Base-by-base conservation (phyloP, 2,113 vertebrate genomes). In the Gadus macrocephalus region DNA sequence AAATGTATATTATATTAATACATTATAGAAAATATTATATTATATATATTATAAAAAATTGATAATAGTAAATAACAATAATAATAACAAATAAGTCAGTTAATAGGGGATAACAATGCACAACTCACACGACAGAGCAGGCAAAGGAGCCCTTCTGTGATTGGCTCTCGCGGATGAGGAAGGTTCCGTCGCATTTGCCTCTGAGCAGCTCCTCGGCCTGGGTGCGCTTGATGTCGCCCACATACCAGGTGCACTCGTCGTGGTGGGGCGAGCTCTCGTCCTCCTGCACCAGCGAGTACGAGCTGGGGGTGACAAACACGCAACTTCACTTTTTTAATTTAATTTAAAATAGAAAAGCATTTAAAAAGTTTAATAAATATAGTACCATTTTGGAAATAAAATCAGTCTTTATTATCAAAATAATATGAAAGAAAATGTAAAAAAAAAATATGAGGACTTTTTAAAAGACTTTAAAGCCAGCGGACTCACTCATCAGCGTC, bases 131-230 rank as follows among this genome's bases (percentile, higher is more conserved):
- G 5, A 99, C 96, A 16, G 96, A 98, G 84, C 97, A 98, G 85
- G 97, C 97, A 0, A 95, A 99, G 80, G 96, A 99, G 83, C 97
- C 97, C 74, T 94, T 92, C 80, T 99, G 89, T 17, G 89, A 97
- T 81, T 97, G 98, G 90, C 97, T 98, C 77, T 98, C 96, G 60
- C 97, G 93, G 77, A 99, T 95, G 22, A 99, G 95, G 82, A 99
- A 98, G 70, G 96, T 98, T 79, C 96, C 97, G 17, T 98, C 95
- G 31, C 93, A 89, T 73, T 96, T 98, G 83, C 95, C 96, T 11
- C 95, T 90, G 63, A 99, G 80, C 15, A 99, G 87, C 61, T 93
- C 96, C 81, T 99, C 97, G 0, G 97, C 97, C 84, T 96, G 95
- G 79, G 87, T 92, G 74, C 97, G 92, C 70, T 96, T 97, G 88